Percentiles rank a stretch among this genome's conserved stretches.
Conservation (phyloP, 2,888 invertebrate genomes). For the Harpagoxenus sublaevis region DNA sequence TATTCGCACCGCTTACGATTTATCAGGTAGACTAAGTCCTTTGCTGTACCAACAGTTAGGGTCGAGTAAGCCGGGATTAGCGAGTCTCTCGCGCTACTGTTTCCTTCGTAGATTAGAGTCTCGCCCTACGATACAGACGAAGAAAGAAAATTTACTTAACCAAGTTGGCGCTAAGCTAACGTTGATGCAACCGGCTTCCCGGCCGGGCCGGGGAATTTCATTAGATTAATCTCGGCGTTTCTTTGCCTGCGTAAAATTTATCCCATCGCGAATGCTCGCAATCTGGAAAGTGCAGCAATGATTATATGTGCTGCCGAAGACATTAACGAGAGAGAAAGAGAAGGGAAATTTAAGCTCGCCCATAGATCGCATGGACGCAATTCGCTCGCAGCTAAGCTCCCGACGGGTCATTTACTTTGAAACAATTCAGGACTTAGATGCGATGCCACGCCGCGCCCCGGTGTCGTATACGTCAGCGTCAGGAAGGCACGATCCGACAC, state of each 20-base stretch:
- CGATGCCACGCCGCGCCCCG: conserved; percentile 41
- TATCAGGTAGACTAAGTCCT: conserved; percentile 29
- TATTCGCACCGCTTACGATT: conserved; percentile 21
- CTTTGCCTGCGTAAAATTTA: conserved; percentile 15
- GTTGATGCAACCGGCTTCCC: conserved; percentile 23
- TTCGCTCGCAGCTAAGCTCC: conserved; percentile 59
- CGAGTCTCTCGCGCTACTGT: conserved; percentile 30
- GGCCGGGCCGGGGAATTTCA: conserved; percentile 10
- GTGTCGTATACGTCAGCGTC: conserved; percentile 71
- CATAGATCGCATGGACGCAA: conserved; percentile 63
- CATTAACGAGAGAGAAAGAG: conserved; percentile 47
- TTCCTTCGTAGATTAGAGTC: conserved; percentile 43
- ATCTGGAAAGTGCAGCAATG: conserved; percentile 28
- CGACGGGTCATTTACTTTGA: conserved; percentile 69
- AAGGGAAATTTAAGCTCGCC: conserved; percentile 49
- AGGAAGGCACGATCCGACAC: conserved; percentile 39
- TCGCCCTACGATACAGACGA: conserved; percentile 21
- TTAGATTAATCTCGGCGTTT: conserved; percentile 47
- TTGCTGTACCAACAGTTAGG: conserved; percentile 41
- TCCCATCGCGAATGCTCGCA: conserved; percentile 9
- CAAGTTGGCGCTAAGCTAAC: conserved; percentile 48
- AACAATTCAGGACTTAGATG: conserved; percentile 66
- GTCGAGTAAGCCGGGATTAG: conserved; percentile 39
- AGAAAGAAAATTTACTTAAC: conserved; percentile 56
- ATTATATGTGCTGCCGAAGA: conserved; percentile 54